A percentile compares a stretch with the other conserved stretches of the same genome.
Conservation (phyloP, 2,113 vertebrate genomes). For the Tauraco erythrolophus region DNA sequence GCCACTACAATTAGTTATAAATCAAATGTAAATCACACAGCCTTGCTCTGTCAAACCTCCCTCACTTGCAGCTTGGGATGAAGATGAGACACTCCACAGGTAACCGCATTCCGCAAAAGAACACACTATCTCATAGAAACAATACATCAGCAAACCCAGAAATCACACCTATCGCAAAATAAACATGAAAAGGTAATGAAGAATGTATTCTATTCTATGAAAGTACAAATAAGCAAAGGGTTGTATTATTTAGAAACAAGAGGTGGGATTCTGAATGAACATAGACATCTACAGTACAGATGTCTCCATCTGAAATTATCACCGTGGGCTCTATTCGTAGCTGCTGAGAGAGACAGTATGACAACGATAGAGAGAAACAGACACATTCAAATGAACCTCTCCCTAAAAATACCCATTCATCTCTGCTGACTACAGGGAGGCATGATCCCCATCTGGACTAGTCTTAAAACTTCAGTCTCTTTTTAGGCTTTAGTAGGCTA, state of each 20-base stretch:
- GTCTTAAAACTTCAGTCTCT: background rate
- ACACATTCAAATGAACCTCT: background rate
- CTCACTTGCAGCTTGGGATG: background rate
- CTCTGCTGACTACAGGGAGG: background rate
- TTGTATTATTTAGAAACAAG: background rate
- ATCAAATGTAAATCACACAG: background rate
- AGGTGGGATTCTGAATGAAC: background rate
- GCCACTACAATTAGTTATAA: background rate
- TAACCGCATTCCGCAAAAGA: background rate
- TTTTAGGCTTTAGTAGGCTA: background rate
- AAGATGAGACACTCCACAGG: background rate
- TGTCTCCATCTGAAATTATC: background rate
- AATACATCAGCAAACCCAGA: background rate
- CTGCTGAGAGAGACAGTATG: background rate
- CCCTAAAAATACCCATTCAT: background rate
- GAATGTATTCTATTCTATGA: background rate
- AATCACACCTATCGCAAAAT: background rate
- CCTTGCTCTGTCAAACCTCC: background rate
- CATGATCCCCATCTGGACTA: background rate
- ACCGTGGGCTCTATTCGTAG: background rate
- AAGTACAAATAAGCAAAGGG: background rate
- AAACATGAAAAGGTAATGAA: background rate
- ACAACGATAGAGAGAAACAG: background rate
- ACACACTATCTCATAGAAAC: background rate
- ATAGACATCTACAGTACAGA: background rate